Percentiles rank a stretch among this genome's conserved stretches.
phyloP scores from a whole-genome alignment of 2,888 invertebrate species.

The Petrophora chlorosata region DNA sequence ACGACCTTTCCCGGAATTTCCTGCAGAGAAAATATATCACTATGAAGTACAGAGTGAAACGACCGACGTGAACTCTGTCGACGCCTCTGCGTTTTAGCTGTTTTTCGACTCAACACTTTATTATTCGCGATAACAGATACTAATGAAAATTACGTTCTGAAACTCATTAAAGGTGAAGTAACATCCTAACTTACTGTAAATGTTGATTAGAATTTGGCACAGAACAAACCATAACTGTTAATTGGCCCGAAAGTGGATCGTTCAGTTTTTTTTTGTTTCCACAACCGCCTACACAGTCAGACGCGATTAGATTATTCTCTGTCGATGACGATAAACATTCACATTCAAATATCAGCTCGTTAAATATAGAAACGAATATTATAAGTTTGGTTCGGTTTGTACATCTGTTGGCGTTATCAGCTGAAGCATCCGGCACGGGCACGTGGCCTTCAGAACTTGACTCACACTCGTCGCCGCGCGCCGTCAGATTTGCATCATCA shows the following conservation, averaged over 20 bases:
- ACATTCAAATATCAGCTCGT: conserved; percentile 11
- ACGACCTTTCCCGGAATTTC: conserved; percentile 14
- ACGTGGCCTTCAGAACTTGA: conserved; percentile 61
- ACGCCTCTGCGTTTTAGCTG: conserved; percentile 20
- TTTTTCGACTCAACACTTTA: conserved; percentile 17
- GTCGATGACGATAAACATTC: conserved; percentile 32
- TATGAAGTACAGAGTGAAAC: conserved; percentile 14
- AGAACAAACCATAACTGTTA: conserved; percentile 4
- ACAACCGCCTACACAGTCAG: conserved; percentile 26
- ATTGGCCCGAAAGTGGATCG: conserved; percentile 15
- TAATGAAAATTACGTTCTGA: conserved; percentile 10
- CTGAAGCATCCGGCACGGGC: conserved; percentile 59
- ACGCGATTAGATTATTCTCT: conserved; percentile 30
- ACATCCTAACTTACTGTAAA: background rate
- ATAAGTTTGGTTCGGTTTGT: conserved; percentile 24
- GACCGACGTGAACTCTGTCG: conserved; percentile 3
- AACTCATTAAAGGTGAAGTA: conserved; percentile 6
- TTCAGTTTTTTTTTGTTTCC: conserved; percentile 21
- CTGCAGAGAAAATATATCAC: conserved; percentile 11
- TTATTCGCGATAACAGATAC: conserved; percentile 26
- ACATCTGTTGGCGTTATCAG: conserved; percentile 56
- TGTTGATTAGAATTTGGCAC: conserved; percentile 7
- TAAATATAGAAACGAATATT: conserved; percentile 12
- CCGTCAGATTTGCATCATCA: conserved; percentile 59
- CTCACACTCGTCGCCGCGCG: conserved; percentile 52